Percentiles rank a stretch among this genome's conserved stretches.
Conservation (phyloP, 2,797 vertebrate genomes). For the Molothrus ater region DNA sequence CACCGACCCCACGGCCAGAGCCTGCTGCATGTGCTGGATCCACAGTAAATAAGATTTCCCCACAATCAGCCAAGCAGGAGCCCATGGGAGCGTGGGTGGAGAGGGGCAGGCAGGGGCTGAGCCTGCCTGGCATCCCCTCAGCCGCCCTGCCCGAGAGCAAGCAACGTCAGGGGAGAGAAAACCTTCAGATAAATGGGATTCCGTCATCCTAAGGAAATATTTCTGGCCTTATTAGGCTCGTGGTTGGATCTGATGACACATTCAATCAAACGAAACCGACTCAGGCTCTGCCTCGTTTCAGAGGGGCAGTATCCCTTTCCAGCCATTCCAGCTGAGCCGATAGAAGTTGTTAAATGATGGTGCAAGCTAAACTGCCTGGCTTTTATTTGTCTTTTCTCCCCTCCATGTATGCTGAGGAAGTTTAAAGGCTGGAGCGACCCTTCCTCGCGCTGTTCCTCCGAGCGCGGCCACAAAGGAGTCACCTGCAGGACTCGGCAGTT, state of each 20-base stretch:
- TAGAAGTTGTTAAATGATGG: background rate
- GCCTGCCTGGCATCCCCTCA: background rate
- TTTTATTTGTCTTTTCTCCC: background rate
- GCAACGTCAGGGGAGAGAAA: background rate
- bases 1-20: fast-evolving
- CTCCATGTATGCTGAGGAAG: fast-evolving
- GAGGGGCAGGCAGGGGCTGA: background rate
- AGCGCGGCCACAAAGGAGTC: slow-evolving; percentile 74
- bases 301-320: slow-evolving; percentile 11
- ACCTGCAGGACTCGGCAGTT: slow-evolving; percentile 79
- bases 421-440: background rate
- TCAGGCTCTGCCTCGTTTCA: background rate
- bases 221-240: background rate
- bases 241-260: background rate
- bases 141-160: background rate
- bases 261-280: background rate
- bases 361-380: background rate
- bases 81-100: fast-evolving
- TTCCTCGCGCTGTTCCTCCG: background rate
- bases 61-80: background rate
- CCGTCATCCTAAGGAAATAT: background rate
- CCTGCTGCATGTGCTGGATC: fast-evolving
- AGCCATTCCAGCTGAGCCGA: slow-evolving; percentile 35
- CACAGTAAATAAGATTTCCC: background rate
- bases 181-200: background rate